Evolutionary conservation across 2,113 vertebrate genomes (phyloP), one percentile per base, ranked within the genome.

Genomic region (Thryonomys swinderianus): DNA sequence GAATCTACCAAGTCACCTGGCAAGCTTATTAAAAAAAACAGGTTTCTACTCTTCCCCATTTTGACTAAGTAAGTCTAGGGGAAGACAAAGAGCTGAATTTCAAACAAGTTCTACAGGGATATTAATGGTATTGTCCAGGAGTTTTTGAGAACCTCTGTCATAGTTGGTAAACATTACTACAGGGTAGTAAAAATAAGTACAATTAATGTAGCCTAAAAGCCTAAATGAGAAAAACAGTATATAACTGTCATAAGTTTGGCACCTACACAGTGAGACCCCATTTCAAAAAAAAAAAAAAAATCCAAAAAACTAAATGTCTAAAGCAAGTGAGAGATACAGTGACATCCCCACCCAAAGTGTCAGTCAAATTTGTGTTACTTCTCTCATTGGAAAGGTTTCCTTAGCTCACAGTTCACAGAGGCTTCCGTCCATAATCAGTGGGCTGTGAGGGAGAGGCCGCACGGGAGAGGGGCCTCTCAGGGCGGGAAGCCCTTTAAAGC

Each of bases 41-140:
- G 86, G 92, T 34, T 85, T n/a, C 10, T 51, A 25, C 8, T 78
- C 23, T 48, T 69, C 27, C 45, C 6, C 42, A 91, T 88, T 93
- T 45, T 59, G 13, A 91, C n/a, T 40, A 71, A 76, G 10, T 23
- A 94, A 25, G 80, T 59, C 37, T 37, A 32, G n/a, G 37, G 4
- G 7, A 90, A 90, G 61, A 61, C 30, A 94, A 45, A 21, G 73
- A 64, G 66, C 3, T 48, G 42, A 45, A 95, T 84, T 76, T 90
- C 71, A 62, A 88, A 57, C 23, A 90, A 91, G 53, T 82, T 90
- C 51, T 59, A 62, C 85, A 71, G 57, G 89, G 30, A 94, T 64
- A 21, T 21, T 59, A 78, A 59, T 48, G 88, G 8, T 85, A 40
- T 84, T 85, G 10, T 51, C 25, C 3, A 83, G 61, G 23, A 89